Base-by-base conservation (phyloP, 2,113 vertebrate species). In the Gambusia holbrooki region DNA sequence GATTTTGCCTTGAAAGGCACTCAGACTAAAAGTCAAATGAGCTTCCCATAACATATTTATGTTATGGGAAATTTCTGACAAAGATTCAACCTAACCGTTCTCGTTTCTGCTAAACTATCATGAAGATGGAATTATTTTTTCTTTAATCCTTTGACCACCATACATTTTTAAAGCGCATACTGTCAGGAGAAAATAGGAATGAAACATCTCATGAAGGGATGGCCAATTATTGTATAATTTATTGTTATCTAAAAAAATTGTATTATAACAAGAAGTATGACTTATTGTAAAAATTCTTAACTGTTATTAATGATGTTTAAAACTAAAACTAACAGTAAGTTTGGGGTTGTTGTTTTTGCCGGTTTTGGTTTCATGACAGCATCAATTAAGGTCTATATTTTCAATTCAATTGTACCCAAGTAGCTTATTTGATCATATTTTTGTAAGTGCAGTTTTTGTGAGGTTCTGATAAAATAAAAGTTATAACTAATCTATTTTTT, bases 1-100 rank as follows among this genome's bases (percentile, higher is more conserved):
- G 27, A 40, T 72, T 83, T 74, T 73, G 37, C 45, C 25, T 17
- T 58, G 40, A 33, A 22, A 68, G 63, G 40, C 68, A 37, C 71
- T 80, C 63, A 62, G 51, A 54, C 28, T 42, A 32, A 76, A 25
- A 61, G 42, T 66, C 71, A 80, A 86, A 85, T 77, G n/a, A 84
- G 62, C 69, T 80, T 77, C 69, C 78, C 30, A 35, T 86, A 71
- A 66, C 40, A n/a, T 84, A 37, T 10, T 86, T 27, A 27, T 27
- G 27, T 27, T 27, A 27, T 27, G 27, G 85, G 74, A 87, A 85
- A 4, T 61, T 63, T 28, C 12, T 22, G 22, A 69, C 27, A 68
- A 67, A 83, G 77, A 17, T 9, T 54, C 15, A 54, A 77, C 85
- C 69, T 25, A 35, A 40, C 48, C 66, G 15, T 40, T 69, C 62